phyloP scores from a whole-genome alignment of 1,140 invertebrate genomes.

The Pseudachorutes palmiensis region DNA sequence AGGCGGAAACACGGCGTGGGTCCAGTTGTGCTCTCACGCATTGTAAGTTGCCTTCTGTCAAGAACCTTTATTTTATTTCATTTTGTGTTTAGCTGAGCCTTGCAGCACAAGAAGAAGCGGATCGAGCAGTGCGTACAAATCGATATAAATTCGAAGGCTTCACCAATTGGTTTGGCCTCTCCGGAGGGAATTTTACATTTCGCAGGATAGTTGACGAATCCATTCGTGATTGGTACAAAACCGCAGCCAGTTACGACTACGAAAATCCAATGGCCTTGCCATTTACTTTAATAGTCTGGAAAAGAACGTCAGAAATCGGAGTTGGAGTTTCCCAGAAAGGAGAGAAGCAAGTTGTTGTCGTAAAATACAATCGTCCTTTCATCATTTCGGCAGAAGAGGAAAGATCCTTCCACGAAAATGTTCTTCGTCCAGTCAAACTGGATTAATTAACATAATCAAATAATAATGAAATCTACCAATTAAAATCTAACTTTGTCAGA shows the following conservation, averaged over 20 bases:
- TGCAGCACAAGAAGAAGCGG: not conserved
- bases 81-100: not conserved
- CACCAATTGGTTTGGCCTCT: not conserved
- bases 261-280: no score
- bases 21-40: not conserved
- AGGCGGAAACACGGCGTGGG: not conserved
- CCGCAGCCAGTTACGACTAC: not conserved
- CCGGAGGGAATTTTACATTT: not conserved
- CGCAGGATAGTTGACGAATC: not conserved
- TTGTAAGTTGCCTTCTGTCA: not conserved
- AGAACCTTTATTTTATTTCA: not conserved
- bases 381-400: no score
- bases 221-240: constrained; percentile 1
- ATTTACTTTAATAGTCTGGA: no score
- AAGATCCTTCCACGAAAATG: no score
- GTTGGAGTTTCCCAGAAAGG: no score
- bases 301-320: no score
- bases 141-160: not conserved
- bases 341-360: no score
- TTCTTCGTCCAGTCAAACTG: no score
- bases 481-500: no score
- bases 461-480: no score
- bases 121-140: not conserved
- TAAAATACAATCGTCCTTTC: no score
- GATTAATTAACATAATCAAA: no score